Evolutionary conservation across 2,113 vertebrate species (phyloP).

Genomic region (Tragelaphus imberbis): DNA sequence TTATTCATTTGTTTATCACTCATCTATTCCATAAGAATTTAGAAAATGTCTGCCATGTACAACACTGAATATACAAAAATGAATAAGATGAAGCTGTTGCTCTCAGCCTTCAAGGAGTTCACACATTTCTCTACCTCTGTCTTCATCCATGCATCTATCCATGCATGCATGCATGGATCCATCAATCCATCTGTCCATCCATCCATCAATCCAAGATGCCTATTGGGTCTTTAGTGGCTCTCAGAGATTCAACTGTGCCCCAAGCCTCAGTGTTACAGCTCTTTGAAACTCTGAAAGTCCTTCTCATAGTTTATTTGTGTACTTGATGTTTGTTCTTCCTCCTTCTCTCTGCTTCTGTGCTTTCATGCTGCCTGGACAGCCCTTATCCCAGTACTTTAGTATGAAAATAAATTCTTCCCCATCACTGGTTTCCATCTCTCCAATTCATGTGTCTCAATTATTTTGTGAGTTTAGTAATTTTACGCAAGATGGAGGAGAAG

Average conservation of each 20-base stretch:
- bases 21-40: neutral
- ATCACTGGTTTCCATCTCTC: neutral
- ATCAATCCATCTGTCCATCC: neutral
- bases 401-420: neutral
- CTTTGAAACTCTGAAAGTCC: neutral
- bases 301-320: neutral
- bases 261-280: neutral
- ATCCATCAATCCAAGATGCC: neutral
- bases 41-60: neutral
- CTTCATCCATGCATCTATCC: neutral
- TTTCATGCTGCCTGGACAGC: neutral
- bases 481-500: neutral
- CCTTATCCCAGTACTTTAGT: neutral
- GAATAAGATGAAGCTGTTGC: neutral
- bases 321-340: neutral
- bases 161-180: no score
- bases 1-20: neutral
- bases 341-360: neutral
- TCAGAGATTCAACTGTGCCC: neutral
- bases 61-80: neutral
- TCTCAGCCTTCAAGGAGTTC: neutral
- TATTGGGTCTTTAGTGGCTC: neutral
- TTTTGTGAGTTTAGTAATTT: neutral
- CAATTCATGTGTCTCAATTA: neutral
- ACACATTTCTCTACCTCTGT: neutral